These are phyloP conservation scores for Rhegmatorhina hoffmannsi DNA, from an alignment of 2,113 vertebrate species.

Conservation along the genomic window DNA sequence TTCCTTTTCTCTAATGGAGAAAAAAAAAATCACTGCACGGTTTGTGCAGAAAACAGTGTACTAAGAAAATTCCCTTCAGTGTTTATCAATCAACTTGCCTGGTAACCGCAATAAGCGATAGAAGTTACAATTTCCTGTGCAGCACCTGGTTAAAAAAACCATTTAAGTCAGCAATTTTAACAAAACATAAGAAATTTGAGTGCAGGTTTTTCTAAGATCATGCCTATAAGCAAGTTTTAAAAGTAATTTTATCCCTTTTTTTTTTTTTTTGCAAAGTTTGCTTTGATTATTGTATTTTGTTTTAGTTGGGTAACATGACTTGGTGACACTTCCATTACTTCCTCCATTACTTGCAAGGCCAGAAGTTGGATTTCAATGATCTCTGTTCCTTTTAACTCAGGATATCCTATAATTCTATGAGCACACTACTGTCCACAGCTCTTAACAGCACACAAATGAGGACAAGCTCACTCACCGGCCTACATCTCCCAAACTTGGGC, in stretches of 20 bases:
- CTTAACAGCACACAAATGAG: not conserved
- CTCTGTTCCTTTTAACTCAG: accelerated
- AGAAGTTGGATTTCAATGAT: not conserved
- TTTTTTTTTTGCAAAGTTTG: not conserved
- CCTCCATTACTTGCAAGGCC: not conserved
- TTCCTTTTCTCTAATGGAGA: not conserved
- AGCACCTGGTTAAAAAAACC: not conserved
- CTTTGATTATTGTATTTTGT: not conserved
- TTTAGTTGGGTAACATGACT: not conserved
- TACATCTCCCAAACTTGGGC: not conserved
- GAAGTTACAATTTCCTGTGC: not conserved
- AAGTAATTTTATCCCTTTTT: not conserved
- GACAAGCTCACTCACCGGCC: not conserved
- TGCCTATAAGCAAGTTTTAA: not conserved
- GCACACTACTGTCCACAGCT: not conserved
- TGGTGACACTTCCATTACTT: not conserved
- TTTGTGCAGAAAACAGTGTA: not conserved
- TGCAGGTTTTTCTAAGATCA: not conserved
- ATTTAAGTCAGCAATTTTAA: not conserved
- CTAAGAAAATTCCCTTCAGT: not conserved
- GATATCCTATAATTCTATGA: not conserved
- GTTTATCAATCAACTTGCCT: not conserved
- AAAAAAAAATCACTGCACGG: too few relatives aligned
- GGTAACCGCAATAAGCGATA: not conserved
- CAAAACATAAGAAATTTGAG: not conserved